A percentile compares a stretch with the other conserved stretches of the same genome.
phyloP scores from a whole-genome alignment of 2,113 vertebrate genomes.

The Anarhynchus alexandrinus region DNA sequence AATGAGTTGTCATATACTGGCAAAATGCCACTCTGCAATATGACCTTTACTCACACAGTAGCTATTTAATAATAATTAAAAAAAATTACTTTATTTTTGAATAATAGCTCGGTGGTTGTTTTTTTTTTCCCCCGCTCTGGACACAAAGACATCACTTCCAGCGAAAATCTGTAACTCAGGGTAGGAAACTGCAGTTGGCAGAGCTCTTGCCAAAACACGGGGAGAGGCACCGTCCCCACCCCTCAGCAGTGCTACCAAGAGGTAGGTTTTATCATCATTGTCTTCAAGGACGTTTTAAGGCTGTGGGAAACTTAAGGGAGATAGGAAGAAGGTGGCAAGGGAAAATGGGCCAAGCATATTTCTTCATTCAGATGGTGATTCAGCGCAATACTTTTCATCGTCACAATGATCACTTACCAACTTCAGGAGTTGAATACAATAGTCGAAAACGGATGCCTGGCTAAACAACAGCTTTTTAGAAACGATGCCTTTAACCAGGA shows the following conservation, averaged over 20 bases:
- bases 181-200: background rate
- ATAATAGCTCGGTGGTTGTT: background rate
- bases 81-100: conserved; percentile 59
- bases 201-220: background rate
- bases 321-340: background rate
- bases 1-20: conserved; percentile 68
- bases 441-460: background rate
- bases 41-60: conserved; percentile 71
- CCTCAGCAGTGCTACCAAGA: background rate
- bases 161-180: background rate
- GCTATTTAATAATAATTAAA: conserved; percentile 54
- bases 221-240: background rate
- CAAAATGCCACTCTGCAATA: conserved; percentile 72
- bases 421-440: background rate
- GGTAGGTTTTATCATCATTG: background rate
- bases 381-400: background rate
- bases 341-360: background rate
- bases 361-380: background rate
- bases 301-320: background rate
- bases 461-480: background rate
- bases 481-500: background rate
- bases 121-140: background rate
- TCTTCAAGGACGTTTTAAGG: background rate
- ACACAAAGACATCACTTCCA: conserved; percentile 3
- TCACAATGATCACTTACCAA: background rate